Conservation (phyloP, 2,113 vertebrate genomes). For the Aplodontia rufa region DNA sequence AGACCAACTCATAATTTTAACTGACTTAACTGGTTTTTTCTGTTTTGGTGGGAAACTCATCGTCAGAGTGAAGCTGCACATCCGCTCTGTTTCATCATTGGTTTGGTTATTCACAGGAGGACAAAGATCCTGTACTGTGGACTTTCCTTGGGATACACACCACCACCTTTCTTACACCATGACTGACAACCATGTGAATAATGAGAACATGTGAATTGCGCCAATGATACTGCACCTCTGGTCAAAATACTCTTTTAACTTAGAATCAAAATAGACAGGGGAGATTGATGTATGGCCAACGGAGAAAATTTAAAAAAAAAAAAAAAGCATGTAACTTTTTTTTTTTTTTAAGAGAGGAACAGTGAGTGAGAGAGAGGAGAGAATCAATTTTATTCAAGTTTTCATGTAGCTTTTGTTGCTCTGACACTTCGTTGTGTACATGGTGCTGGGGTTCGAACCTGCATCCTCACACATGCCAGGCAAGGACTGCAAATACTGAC, state of each 20-base stretch:
- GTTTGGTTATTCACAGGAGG: not conserved
- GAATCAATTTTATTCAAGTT: no score
- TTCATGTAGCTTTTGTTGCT: no score
- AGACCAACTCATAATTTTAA: slow-evolving; percentile 4
- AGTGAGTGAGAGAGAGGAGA: no score
- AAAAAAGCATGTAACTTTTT: no score
- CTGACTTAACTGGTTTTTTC: not conserved
- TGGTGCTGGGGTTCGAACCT: no score
- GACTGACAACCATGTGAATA: not conserved
- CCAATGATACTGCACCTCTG: not conserved
- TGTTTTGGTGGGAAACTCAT: not conserved
- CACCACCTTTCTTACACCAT: not conserved
- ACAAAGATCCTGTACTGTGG: not conserved
- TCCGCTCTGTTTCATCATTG: not conserved
- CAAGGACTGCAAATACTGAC: no score
- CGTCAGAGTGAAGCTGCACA: not conserved
- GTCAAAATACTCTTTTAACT: not conserved
- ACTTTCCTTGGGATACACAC: not conserved
- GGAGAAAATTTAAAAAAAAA: no score
- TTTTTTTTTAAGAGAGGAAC: no score
- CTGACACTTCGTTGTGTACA: no score
- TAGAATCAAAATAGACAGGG: not conserved
- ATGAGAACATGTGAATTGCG: not conserved
- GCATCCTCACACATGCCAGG: no score
- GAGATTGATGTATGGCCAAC: not conserved